Evolutionary conservation across 2,113 vertebrate species (phyloP).

Genomic region (Archilochus colubris): DNA sequence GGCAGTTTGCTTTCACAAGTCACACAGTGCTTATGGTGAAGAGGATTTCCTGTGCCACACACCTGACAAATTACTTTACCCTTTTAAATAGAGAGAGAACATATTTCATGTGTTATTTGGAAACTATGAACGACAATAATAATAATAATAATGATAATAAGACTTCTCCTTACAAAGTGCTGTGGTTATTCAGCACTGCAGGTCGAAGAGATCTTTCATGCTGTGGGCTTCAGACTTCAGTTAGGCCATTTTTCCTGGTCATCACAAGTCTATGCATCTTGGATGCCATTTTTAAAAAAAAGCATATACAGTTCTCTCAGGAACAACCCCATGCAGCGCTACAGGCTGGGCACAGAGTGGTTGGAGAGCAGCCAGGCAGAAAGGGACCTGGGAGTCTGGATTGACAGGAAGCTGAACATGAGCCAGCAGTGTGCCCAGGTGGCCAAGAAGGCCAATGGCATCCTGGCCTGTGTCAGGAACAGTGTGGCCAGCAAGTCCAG

Average conservation of each 20-base stretch:
- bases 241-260: neutral
- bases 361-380: no score
- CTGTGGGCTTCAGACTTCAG: neutral
- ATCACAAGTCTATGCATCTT: neutral
- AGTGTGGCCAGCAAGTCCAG: no score
- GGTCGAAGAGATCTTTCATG: neutral
- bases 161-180: neutral
- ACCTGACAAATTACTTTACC: conserved; percentile 79
- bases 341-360: no score
- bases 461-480: no score
- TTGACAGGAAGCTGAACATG: no score
- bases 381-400: no score
- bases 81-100: conserved; percentile 73
- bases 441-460: no score
- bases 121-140: neutral
- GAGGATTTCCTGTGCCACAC: conserved; percentile 86
- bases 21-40: conserved; percentile 80
- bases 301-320: neutral
- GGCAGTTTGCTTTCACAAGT: conserved; percentile 82
- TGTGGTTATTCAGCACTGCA: neutral
- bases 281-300: neutral
- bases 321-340: neutral
- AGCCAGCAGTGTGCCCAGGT: no score
- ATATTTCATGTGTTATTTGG: neutral
- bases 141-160: neutral